These are phyloP conservation scores for Elmis aenea DNA, from an alignment of 2,888 invertebrate genomes.

Conservation along the genomic window DNA sequence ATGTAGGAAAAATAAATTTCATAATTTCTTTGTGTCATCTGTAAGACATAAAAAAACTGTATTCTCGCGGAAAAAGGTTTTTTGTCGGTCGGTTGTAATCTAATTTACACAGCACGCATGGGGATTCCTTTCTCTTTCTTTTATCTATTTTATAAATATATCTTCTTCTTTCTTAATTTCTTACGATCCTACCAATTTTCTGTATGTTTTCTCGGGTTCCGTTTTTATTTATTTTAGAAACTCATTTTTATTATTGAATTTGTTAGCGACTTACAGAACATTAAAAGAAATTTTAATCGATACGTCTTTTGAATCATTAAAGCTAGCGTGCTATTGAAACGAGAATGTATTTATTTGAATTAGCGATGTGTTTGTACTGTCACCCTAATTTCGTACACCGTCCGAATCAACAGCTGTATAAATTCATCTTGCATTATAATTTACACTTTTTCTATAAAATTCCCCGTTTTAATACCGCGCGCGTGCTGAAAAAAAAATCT, in stretches of 20 bases:
- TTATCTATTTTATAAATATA: constrained; percentile 31
- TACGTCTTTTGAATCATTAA: too few relatives aligned
- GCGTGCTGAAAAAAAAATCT: too few relatives aligned
- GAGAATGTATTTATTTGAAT: too few relatives aligned
- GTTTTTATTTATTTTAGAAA: constrained; percentile 23
- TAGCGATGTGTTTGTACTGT: too few relatives aligned
- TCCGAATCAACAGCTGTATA: constrained; percentile 18
- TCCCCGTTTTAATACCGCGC: too few relatives aligned
- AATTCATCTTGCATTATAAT: constrained; percentile 11
- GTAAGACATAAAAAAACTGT: constrained; percentile 24
- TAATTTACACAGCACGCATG: constrained; percentile 32
- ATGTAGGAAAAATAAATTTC: constrained; percentile 19
- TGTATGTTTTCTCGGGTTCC: constrained; percentile 27
- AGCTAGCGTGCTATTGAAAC: too few relatives aligned
- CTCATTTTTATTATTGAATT: constrained; percentile 17
- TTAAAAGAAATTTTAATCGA: too few relatives aligned
- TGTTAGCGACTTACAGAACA: too few relatives aligned
- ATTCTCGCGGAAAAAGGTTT: constrained; percentile 23
- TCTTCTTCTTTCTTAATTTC: constrained; percentile 29
- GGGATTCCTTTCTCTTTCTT: constrained; percentile 26
- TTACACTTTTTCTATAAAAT: too few relatives aligned
- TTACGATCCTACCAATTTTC: constrained; percentile 28
- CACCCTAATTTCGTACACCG: too few relatives aligned
- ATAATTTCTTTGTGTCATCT: constrained; percentile 25
- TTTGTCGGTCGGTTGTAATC: constrained; percentile 29